Percentiles rank a stretch among this genome's conserved stretches.
phyloP scores from a whole-genome alignment of 2,888 invertebrate genomes.

The Phragmatobia fuliginosa region DNA sequence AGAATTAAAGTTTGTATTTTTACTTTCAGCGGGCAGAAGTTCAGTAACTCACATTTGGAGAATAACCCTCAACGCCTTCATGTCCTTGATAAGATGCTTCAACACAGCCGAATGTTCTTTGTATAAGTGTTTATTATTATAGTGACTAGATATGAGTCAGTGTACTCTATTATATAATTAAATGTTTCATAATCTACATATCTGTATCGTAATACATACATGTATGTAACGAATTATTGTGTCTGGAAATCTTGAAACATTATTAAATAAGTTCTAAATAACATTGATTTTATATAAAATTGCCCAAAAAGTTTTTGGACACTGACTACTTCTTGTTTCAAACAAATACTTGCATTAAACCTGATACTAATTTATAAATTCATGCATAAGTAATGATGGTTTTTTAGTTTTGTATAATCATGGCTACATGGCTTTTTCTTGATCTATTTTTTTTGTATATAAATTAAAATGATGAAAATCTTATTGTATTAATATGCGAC shows the following conservation, averaged over 20 bases:
- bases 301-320: background rate
- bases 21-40: slow-evolving; percentile 72
- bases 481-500: no score
- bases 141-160: background rate
- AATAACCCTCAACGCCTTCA: slow-evolving; percentile 79
- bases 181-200: background rate
- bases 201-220: background rate
- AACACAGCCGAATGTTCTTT: slow-evolving; percentile 90
- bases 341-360: background rate
- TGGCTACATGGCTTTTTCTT: no score
- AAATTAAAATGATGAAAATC: no score
- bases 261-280: background rate
- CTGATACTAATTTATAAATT: background rate
- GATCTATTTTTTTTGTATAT: no score
- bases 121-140: slow-evolving; percentile 77
- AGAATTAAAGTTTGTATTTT: slow-evolving; percentile 19
- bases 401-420: no score
- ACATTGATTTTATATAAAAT: background rate
- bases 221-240: background rate
- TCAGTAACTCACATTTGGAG: slow-evolving; percentile 81
- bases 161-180: background rate
- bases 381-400: background rate
- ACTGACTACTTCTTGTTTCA: background rate
- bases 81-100: slow-evolving; percentile 84
- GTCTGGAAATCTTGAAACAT: background rate